Conservation (phyloP, 2,888 invertebrate species). For the Dolichomitus sp. region DNA sequence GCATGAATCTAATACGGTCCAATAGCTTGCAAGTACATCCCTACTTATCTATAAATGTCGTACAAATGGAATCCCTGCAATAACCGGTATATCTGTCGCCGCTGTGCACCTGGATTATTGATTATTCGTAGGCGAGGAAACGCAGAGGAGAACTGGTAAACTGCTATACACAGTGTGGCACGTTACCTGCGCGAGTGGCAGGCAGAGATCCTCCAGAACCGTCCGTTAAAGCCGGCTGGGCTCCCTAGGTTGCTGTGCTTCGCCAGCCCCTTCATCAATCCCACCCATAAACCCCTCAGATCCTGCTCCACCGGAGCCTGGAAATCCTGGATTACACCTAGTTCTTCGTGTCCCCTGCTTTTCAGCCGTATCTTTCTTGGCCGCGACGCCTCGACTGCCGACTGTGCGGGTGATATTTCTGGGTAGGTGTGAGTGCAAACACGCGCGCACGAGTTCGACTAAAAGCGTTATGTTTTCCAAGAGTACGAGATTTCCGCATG, state of each 20-base stretch:
- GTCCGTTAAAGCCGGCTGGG: conserved; percentile 55
- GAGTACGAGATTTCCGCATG: neutral
- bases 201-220: conserved; percentile 47
- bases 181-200: conserved; percentile 51
- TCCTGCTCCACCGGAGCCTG: conserved; percentile 39
- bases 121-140: conserved; percentile 57
- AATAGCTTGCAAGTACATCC: neutral
- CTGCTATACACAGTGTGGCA: conserved; percentile 21
- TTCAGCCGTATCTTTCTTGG: conserved; percentile 5
- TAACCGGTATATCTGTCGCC: conserved; percentile 53
- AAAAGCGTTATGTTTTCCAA: neutral
- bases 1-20: neutral
- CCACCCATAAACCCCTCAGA: conserved; percentile 60
- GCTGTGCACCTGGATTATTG: conserved; percentile 70
- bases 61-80: conserved; percentile 32
- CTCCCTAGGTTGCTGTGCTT: conserved; percentile 15
- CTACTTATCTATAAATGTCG: conserved; percentile 5
- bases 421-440: neutral
- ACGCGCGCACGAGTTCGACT: neutral
- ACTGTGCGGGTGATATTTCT: neutral
- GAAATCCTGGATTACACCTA: conserved; percentile 60
- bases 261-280: conserved; percentile 58
- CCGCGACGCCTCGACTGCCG: conserved; percentile 3
- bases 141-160: conserved; percentile 26
- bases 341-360: conserved; percentile 26